These are phyloP conservation scores for Dasypus novemcinctus DNA, from an alignment of 2,113 vertebrate species.

Conservation along the genomic window DNA sequence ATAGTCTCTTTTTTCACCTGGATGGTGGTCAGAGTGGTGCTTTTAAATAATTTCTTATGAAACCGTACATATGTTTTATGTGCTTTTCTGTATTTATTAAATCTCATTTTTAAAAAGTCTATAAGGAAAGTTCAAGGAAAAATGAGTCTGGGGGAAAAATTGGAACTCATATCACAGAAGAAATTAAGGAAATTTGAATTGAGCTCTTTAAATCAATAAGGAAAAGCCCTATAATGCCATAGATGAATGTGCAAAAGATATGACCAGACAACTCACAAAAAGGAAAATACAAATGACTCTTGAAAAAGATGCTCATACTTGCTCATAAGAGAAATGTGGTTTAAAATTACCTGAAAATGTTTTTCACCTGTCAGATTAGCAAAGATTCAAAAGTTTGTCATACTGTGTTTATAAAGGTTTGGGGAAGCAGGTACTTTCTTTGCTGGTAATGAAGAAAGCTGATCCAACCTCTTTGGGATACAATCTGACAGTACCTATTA, in stretches of 20 bases:
- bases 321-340: not conserved
- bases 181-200: too few species aligned
- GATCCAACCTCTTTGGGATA: not conserved
- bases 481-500: not conserved
- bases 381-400: not conserved
- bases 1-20: not conserved
- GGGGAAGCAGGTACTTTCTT: not conserved
- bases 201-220: not conserved
- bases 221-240: not conserved
- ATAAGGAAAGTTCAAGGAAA: not conserved
- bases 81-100: too few species aligned
- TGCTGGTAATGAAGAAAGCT: not conserved
- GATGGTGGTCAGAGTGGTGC: too few species aligned
- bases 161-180: not conserved
- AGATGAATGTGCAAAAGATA: not conserved
- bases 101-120: not conserved
- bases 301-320: not conserved
- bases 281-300: not conserved
- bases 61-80: too few species aligned
- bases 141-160: not conserved
- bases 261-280: not conserved
- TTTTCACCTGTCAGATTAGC: not conserved
- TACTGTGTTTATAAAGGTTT: not conserved
- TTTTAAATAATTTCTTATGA: too few species aligned
- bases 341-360: not conserved